Base-by-base conservation (phyloP, 2,888 invertebrate genomes). In the Lissonota sp. region DNA sequence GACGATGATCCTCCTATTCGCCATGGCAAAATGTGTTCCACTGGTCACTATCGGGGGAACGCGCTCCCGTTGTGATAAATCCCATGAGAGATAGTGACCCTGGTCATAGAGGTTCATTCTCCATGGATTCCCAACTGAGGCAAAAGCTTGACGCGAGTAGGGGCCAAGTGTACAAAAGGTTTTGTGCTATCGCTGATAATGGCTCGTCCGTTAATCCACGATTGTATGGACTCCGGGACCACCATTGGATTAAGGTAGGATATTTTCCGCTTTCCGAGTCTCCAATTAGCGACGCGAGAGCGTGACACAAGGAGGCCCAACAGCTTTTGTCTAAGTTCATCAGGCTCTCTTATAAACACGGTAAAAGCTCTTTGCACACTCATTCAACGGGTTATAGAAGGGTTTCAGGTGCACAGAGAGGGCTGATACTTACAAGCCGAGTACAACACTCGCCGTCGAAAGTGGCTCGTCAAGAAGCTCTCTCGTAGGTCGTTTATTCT, bases 241-340 rank as follows among this genome's bases (percentile, higher is more conserved):
- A 14, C 14, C 42, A 12, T 10, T 26, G 60, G 42, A 12, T n/a
- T 49, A 49, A n/a, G 5, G 53, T 26, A n/a, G 12, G 12, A 42
- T 16, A 14, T 10, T 7, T 10, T 39, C 49, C 37, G 26, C 26
- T 26, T 26, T 26, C 26, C 62, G 14, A 42, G 44, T 77, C 63
- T 64, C 76, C 67, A 77, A 70, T 70, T 77, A 77, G 76, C 40
- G 63, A 77, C 10, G 37, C n/a, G 12, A 51, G 51, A 69, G 60
- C 44, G 53, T 42, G 70, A 77, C 62, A 26, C 26, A 26, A 26
- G 26, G 1, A 42, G 40, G 37, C 42, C 6, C 40, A 12, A 51
- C 12, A 67, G 74, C 62, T 64, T 63, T 70, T 14, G 62, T 60
- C 39, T 5, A 26, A 70, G 69, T 60, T 60, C 7, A 44, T 55